Evolutionary conservation across 2,113 vertebrate genomes (phyloP), one percentile per base, ranked within the genome.

Genomic region (Paralichthys olivaceus): DNA sequence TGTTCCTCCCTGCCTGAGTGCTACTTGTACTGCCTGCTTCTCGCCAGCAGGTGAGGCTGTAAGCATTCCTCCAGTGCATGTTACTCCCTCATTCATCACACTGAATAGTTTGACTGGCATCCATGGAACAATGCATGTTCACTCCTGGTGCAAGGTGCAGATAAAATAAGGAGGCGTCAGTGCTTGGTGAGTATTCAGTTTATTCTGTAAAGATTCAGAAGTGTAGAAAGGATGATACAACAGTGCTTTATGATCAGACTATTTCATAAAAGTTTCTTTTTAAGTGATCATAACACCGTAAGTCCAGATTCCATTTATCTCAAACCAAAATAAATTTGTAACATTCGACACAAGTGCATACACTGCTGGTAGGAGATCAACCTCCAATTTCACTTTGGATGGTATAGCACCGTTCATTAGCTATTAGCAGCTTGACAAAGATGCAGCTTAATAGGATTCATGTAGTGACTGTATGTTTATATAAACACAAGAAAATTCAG

Each of bases 201-300:
- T 94, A 95, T 94, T 94, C 91, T 94, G 93, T 93, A 94, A 94
- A 94, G 93, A 93, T 92, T 91, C 92, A 91, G 89, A 93, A 93
- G 91, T 93, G 91, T 94, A 94, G 93, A 95, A 94, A 94, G 92
- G 89, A 93, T 92, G 93, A 93, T 90, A 92, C 92, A 93, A 93
- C 93, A 92, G 93, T 93, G 92, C 89, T 93, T 92, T 85, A 93
- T 90, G 91, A 93, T 93, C 93, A 92, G 89, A 92, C 87, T 87
- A 92, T 90, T 92, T 92, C 92, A 92, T 93, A 92, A 91, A 92
- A 93, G 84, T 88, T 87, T 79, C 4, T 62, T 55, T 55, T 55
- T 55, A 89, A 87, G 93, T 91, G 92, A 93, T 92, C 91, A 92
- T 91, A 91, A 92, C 93, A 94, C 93, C 92, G 87, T 84, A 93